Conservation (phyloP, 2,888 invertebrate genomes). For the Strigamia maritima region DNA sequence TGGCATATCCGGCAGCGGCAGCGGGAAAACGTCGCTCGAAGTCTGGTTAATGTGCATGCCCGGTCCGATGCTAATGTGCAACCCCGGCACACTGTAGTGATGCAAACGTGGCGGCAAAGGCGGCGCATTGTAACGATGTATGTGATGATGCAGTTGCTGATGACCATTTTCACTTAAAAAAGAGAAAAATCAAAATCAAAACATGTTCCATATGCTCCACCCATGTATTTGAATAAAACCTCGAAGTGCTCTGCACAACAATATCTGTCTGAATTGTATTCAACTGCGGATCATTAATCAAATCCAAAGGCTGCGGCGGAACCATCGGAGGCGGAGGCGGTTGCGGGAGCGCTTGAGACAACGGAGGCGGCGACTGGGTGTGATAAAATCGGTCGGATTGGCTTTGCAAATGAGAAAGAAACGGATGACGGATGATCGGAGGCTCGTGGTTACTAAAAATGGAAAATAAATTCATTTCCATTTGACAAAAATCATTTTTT, state of each 20-base stretch:
- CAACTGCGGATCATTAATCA: slow-evolving; percentile 41
- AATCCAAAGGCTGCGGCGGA: slow-evolving; percentile 47
- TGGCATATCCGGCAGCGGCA: slow-evolving; percentile 46
- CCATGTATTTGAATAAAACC: no score
- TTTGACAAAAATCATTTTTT: no score
- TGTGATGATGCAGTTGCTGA: slow-evolving; percentile 72
- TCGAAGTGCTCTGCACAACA: slow-evolving; percentile 48
- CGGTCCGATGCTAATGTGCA: slow-evolving; percentile 59
- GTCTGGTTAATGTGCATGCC: slow-evolving; percentile 46
- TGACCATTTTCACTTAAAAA: slow-evolving; percentile 55
- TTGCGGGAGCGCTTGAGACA: slow-evolving; percentile 47
- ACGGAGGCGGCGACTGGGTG: slow-evolving; percentile 44
- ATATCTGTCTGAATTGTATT: slow-evolving; percentile 48
- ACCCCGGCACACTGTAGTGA: slow-evolving; percentile 52
- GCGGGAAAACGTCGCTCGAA: slow-evolving; percentile 44
- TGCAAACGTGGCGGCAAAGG: slow-evolving; percentile 53
- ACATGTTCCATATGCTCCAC: no score
- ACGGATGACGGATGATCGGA: not conserved
- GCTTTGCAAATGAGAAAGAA: not conserved
- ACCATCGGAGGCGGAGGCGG: slow-evolving; percentile 49
- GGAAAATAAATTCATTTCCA: not conserved
- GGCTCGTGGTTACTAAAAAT: not conserved
- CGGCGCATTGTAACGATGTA: slow-evolving; percentile 65
- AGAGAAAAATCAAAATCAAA: slow-evolving; percentile 38
- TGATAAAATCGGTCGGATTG: not conserved